Base-by-base conservation (phyloP, 2,797 vertebrate species). In the Tinamus major region DNA sequence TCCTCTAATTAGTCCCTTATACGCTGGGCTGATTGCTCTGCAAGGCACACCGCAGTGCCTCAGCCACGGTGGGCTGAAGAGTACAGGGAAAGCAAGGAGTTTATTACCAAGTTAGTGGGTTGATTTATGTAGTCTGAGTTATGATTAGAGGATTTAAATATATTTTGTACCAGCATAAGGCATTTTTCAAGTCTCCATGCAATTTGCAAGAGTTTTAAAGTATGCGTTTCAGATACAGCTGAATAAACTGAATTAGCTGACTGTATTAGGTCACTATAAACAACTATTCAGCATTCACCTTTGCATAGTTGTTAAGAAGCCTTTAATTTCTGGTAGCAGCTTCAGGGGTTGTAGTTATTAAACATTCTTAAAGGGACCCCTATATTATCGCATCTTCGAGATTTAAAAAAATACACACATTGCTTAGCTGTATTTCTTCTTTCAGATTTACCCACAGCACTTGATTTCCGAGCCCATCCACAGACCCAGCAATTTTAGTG, bases 101-200 rank as follows among this genome's bases (percentile, higher is more conserved):
- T 90, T 95, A 93, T 95, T 90, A 89, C 24, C 3, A 94, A 93
- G 83, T 88, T 95, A 85, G 75, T 75, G 71, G 33, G 53, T 69
- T 93, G 92, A 95, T 95, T 95, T 93, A 85, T 85, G 88, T 65
- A 71, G 51, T 46, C 64, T 76, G 80, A 86, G 71, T 89, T 92
- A 91, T 92, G 90, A 95, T 92, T 90, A 88, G 80, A 95, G 39
- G 61, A 49, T 33, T 85, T 92, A 95, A 92, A 89, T 92, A 55
- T 79, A 89, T 92, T 91, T 89, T 58, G 16, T 46, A 92, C 67
- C 48, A 49, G 67, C 51, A 23, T 41, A 86, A 91, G 71, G 70
- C 62, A 90, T 94, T 94, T 94, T 93, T 95, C 85, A 93, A 95
- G 62, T 17, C 11, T 29, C n/a, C 19, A 1, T 1, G 3, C 8